Percentiles rank a stretch among this genome's conserved stretches.
Conservation (phyloP, 2,888 invertebrate genomes). For the Argynnis bischoffii region DNA sequence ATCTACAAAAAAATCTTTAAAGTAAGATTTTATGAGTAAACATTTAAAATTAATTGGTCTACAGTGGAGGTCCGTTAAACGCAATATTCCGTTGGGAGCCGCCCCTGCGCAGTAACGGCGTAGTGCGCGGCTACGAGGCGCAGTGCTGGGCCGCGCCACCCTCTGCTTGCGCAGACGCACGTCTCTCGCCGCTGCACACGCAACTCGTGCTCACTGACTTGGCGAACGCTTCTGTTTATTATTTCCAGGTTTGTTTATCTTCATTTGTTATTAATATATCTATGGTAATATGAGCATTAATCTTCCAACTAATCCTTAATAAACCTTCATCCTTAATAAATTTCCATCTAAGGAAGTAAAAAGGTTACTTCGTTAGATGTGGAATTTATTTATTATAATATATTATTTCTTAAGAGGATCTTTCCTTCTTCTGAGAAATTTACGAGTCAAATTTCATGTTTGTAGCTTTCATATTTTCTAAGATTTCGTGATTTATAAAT, state of each 20-base stretch:
- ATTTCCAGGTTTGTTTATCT: constrained; percentile 81
- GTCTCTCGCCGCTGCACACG: constrained; percentile 73
- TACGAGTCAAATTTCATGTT: too few relatives aligned
- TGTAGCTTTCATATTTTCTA: too few relatives aligned
- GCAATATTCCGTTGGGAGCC: constrained; percentile 91
- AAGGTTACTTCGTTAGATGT: neutral
- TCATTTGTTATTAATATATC: neutral
- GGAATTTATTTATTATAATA: neutral
- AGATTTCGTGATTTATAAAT: too few relatives aligned
- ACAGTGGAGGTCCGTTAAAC: constrained; percentile 69
- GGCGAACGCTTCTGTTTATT: constrained; percentile 84
- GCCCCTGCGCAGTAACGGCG: constrained; percentile 88
- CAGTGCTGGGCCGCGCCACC: constrained; percentile 84
- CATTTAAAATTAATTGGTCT: neutral
- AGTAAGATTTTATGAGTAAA: neutral
- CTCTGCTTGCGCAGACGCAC: constrained; percentile 80
- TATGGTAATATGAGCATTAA: neutral
- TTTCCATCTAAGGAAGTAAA: too few relatives aligned
- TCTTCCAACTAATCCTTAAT: neutral
- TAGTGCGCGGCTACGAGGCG: constrained; percentile 87
- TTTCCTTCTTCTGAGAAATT: too few relatives aligned
- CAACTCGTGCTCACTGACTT: constrained; percentile 83
- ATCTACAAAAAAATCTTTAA: too few relatives aligned
- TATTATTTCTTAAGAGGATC: too few relatives aligned
- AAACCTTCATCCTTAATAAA: too few relatives aligned